A percentile compares a stretch with the other conserved stretches of the same genome.
These are phyloP conservation scores for Xerus inauris DNA, from an alignment of 2,113 vertebrate species.

Conservation along the genomic window DNA sequence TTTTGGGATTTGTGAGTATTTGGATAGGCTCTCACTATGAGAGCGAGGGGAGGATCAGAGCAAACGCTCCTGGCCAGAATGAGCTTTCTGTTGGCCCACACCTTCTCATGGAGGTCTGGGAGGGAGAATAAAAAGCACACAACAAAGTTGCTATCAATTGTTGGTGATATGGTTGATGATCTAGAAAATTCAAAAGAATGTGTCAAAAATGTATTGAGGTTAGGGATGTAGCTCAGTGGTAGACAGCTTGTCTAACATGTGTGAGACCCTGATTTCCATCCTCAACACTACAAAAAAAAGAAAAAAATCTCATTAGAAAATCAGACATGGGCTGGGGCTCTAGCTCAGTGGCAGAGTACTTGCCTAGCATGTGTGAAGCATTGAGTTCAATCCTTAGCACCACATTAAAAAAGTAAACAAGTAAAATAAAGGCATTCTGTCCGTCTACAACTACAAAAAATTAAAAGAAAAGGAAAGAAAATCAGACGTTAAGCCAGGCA, in stretches of 20 bases:
- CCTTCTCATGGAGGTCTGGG: not conserved
- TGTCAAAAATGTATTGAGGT: not conserved
- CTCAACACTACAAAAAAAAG: not conserved
- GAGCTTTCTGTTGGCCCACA: not conserved
- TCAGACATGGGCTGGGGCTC: too few relatives aligned
- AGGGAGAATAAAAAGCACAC: not conserved
- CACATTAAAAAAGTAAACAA: too few relatives aligned
- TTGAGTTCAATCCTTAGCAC: too few relatives aligned
- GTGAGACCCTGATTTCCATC: too few relatives aligned
- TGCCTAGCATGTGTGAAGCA: too few relatives aligned
- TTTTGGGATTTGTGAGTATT: not conserved
- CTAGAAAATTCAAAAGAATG: not conserved
- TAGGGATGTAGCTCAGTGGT: not conserved
- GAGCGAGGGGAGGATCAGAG: not conserved
- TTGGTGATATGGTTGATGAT: not conserved
- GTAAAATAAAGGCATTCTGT: too few relatives aligned
- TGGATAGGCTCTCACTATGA: not conserved
- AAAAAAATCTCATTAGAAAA: not conserved
- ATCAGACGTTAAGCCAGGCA: too few relatives aligned
- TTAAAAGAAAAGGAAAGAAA: not conserved
- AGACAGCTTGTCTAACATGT: not conserved
- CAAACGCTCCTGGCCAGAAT: not conserved
- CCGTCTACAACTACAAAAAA: not conserved
- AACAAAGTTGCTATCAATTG: not conserved
- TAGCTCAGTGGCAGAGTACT: too few relatives aligned